Evolutionary conservation across 2,888 invertebrate species (phyloP), one percentile per base, ranked within the genome.

Genomic region (Nipponacmea schrenckii): DNA sequence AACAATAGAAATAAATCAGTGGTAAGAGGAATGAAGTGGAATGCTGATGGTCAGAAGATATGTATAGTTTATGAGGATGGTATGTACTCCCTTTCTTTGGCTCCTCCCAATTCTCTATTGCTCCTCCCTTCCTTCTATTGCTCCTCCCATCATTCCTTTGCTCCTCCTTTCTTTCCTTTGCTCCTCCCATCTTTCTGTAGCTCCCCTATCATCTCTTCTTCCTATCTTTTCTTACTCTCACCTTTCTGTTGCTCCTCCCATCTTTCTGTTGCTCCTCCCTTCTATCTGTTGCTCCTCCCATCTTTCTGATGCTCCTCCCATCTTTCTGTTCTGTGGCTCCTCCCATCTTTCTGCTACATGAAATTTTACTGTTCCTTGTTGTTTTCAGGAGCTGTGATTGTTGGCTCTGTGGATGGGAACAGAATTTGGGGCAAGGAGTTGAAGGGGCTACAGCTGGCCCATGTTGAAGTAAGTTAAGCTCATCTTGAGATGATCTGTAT

Each of bases 11-110:
- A 98, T 86, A 97, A 98, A 87, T 98, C 97, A 0, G 95, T 96
- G 0, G 98, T 99, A 0, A 94, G 93, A 82, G 95, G 96, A 70
- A 97, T 99, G 95, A 93, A 95, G n/a, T 99, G 99, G 99, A 97
- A 96, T 82, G 92, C 94, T 39, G 97, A 98, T 90, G 99, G 99
- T 0, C 93, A 95, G 83, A 97, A 95, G 90, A 99, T 99, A 79
- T 98, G 98, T 86, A 99, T 99, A 84, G 98, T 97, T 1, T 99
- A 99, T 91, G 98, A 98, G 89, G 98, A 99, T 91, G 98, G 96
- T 91, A 77, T 74, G 80, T 62, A 27, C 31, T 7, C 44, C 1
- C 17, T 62, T 62, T 62, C n/a, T 24, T 24, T 62, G 1, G 14
- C n/a, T 62, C 20, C 62, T 24, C 20, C 24, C 24, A 24, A 12